Base-by-base conservation (phyloP, 2,888 invertebrate genomes). In the Tuberolachnus salignus region DNA sequence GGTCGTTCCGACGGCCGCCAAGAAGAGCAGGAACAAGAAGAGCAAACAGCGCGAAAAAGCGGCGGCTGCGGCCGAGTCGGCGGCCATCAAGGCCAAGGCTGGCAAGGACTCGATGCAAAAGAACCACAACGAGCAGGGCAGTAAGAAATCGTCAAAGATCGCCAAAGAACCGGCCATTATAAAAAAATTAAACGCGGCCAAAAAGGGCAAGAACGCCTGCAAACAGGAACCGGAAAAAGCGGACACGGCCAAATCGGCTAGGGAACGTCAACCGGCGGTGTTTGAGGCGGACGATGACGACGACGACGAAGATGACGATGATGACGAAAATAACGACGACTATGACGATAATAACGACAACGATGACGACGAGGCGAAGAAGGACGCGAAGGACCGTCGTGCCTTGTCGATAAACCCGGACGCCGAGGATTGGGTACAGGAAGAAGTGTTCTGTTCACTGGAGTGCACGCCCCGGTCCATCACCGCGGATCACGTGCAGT, bases 141-240 rank as follows among this genome's bases (percentile, higher is more conserved):
- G 46, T 19, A 81, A 81, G n/a, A 70, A 81, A 44, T 75, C 70
- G 19, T 61, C 66, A 1, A 81, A 81, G 23, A 70, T 70, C 16
- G 64, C 69, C 13, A 75, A 69, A 14, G 71, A 81, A 13, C 63
- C 78, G 19, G 74, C 59, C 11, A 78, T 78, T 4, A 78, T 78
- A n/a, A 78, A 78, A n/a, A 78, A 57, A 42, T 3, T 78, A 21
- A 78, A 78, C 23, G 78, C 75, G n/a, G 78, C 75, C 3, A 78
- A 67, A 26, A 78, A 78, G 64, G 23, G 19, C 9, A 53, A 42
- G 6, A 34, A 34, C 34, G 3, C 34, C 3, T 34, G 51, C 19
- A 74, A 42, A 14, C 10, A 44, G 14, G 74, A 74, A 49, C 4
- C 34, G 1, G 74, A 64, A 1, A 57, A 26, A 49, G 4, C 49